Percentiles rank a stretch among this genome's conserved stretches.
Conservation (phyloP, 2,113 vertebrate genomes). For the Cynoglossus semilaevis region DNA sequence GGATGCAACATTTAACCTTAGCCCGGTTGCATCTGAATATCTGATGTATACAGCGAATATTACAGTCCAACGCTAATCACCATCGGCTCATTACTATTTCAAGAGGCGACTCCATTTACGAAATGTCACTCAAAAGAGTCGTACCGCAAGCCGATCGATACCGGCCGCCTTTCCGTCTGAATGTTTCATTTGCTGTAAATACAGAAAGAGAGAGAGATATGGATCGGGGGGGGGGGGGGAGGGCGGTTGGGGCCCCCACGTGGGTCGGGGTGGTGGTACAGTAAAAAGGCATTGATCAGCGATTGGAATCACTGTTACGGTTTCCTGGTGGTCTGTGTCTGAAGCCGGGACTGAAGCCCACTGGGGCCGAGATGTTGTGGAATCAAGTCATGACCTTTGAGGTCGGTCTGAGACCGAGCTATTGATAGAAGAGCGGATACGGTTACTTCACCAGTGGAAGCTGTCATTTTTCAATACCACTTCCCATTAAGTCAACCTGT, state of each 20-base stretch:
- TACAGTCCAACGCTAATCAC: constrained; percentile 73
- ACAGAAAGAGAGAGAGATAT: constrained; percentile 73
- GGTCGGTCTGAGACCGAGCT: constrained; percentile 55
- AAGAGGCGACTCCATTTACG: constrained; percentile 67
- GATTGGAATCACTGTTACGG: constrained; percentile 57
- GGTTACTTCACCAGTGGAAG: constrained; percentile 66
- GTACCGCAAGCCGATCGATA: constrained; percentile 76
- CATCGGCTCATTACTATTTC: constrained; percentile 72
- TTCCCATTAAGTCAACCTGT: constrained; percentile 26
- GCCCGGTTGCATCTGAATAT: constrained; percentile 65
- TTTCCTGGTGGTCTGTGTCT: constrained; percentile 54
- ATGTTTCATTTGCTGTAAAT: constrained; percentile 80
- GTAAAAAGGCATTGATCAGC: constrained; percentile 76
- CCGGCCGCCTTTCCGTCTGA: constrained; percentile 68
- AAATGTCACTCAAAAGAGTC: constrained; percentile 77
- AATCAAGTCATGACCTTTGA: constrained; percentile 69
- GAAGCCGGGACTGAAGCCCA: constrained; percentile 41
- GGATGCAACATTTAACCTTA: constrained; percentile 57
- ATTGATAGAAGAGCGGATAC: constrained; percentile 65
- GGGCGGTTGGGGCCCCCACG: constrained; percentile 63
- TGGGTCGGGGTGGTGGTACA: constrained; percentile 56
- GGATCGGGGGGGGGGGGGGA: constrained; percentile 65
- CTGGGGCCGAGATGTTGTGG: constrained; percentile 52
- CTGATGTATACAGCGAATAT: constrained; percentile 64
- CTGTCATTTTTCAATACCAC: constrained; percentile 63